Evolutionary conservation across 2,888 invertebrate genomes (phyloP).

Genomic region (Julus scandinavius): DNA sequence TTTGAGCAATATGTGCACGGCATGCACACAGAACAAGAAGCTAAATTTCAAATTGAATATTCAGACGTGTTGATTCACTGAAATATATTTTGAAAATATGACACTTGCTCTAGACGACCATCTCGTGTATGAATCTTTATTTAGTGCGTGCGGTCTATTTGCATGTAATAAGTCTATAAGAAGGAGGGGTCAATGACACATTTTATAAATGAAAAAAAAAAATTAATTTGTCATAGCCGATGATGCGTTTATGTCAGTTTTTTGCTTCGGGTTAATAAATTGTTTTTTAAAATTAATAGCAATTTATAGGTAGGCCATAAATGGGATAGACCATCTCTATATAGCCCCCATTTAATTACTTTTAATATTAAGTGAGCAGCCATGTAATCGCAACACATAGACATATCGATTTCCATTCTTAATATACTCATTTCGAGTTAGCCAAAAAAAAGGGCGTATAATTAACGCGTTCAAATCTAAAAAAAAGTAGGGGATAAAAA

Average conservation of each 20-base stretch:
- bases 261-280: not conserved
- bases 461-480: no score
- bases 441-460: no score
- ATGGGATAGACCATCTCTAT: not conserved
- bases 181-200: not conserved
- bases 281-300: slow-evolving; percentile 25
- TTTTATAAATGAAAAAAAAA: not conserved
- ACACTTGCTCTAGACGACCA: not conserved
- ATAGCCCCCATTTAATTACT: not conserved
- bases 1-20: no score
- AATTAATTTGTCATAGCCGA: slow-evolving; percentile 14
- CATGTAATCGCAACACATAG: not conserved
- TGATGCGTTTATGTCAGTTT: not conserved
- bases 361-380: not conserved
- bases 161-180: not conserved
- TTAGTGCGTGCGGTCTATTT: not conserved
- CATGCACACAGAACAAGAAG: no score
- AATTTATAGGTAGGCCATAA: not conserved
- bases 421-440: not conserved
- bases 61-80: not conserved
- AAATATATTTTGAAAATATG: not conserved
- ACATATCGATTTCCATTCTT: not conserved
- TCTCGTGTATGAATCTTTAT: not conserved
- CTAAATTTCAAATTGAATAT: not conserved
- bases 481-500: no score